Evolutionary conservation across 2,113 vertebrate genomes (phyloP), one percentile per base, ranked within the genome.

Genomic region (Vicugna pacos): DNA sequence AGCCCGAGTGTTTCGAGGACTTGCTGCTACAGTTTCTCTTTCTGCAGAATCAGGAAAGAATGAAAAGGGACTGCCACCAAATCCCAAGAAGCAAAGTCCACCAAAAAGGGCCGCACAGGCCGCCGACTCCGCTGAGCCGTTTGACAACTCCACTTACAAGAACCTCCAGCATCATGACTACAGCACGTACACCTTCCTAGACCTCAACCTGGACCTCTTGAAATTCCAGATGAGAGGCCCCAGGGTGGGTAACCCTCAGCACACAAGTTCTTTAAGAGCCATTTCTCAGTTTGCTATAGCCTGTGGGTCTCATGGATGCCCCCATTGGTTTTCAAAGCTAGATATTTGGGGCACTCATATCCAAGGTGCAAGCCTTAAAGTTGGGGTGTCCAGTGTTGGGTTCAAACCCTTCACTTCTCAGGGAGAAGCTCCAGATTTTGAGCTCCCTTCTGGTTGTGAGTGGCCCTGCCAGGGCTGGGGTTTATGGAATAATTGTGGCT

Each of bases 141-240:
- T 98, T 1, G 99, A 99, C 96, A 99, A 98, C 98, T 99, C 98
- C 95, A 98, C 98, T 32, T 99, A 99, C 98, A 99, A 99, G 98
- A 99, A 99, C 97, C 98, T 98, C 67, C 99, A 99, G 98, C 99
- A 99, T 97, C 99, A 99, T 22, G 77, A 96, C 8, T 99, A 99
- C 95, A 98, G 89, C 76, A 82, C 90, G 0, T 99, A 98, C 97
- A 99, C 99, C 56, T 99, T 99, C 26, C 95, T 98, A 1, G 99
- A 99, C 98, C 98, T 98, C 90, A 98, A 99, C 42, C n/a, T 98
- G 9, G 89, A 98, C 83, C 99, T 99, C 87, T 98, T 98, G 3
- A 99, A 99, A 96, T 98, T 99, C 96, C 35, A 35, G 35, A 35
- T 35, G 35, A 35, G 35, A 35, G 35, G 67, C 67, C 24, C 26